Conservation (phyloP, 2,888 invertebrate species). For the Arrhopalites spinosus region DNA sequence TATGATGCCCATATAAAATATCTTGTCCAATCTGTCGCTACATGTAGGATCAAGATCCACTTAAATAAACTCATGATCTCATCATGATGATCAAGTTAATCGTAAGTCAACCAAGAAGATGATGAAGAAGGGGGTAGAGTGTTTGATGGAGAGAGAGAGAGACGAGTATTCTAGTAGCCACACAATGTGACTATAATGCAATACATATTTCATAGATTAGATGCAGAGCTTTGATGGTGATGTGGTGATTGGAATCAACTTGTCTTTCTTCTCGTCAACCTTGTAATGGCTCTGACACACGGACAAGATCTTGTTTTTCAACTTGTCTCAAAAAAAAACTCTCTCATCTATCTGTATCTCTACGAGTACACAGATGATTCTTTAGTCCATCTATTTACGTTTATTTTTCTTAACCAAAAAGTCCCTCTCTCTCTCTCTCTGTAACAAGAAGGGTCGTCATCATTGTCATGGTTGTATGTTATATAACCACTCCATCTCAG, state of each 20-base stretch:
- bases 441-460: no score
- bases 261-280: constrained; percentile 44
- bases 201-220: no score
- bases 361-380: constrained; percentile 13
- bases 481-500: no score
- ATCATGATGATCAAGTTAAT: not conserved
- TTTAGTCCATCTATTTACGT: constrained; percentile 23
- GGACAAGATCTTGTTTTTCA: constrained; percentile 35
- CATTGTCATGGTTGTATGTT: no score
- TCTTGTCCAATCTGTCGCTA: no score
- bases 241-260: constrained; percentile 44
- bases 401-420: no score
- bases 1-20: not conserved
- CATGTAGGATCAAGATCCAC: no score
- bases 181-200: not conserved
- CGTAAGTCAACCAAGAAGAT: not conserved
- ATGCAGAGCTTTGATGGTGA: constrained; percentile 9
- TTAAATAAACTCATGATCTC: no score
- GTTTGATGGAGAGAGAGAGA: not conserved
- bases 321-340: constrained; percentile 24
- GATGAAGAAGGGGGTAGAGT: not conserved
- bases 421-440: no score
- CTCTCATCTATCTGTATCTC: no score
- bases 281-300: constrained; percentile 38
- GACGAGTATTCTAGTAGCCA: not conserved